Conservation (phyloP, 2,888 invertebrate species). For the Tupiocoris notatus region DNA sequence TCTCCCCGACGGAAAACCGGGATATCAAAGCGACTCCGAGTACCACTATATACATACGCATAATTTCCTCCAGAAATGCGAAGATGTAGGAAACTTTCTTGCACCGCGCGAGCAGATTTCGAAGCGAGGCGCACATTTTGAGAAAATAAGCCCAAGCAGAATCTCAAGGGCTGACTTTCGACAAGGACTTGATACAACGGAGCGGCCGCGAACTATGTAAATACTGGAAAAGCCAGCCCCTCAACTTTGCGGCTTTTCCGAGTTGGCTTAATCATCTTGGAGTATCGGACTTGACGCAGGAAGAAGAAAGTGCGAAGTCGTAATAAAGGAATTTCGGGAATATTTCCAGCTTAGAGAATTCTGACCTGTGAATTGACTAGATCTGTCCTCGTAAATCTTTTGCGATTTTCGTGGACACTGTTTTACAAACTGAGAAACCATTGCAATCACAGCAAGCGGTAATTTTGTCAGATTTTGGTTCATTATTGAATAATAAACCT, state of each 20-base stretch:
- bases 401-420: too few relatives aligned
- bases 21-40: not conserved
- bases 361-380: too few relatives aligned
- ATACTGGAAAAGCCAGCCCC: not conserved
- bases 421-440: too few relatives aligned
- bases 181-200: not conserved
- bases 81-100: not conserved
- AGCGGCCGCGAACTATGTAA: too few relatives aligned
- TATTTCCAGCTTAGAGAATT: too few relatives aligned
- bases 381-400: too few relatives aligned
- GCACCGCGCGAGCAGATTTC: not conserved
- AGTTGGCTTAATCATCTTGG: not conserved
- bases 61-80: not conserved
- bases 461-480: too few relatives aligned
- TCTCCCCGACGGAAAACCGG: not conserved
- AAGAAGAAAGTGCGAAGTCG: too few relatives aligned
- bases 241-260: not conserved
- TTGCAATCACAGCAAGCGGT: too few relatives aligned
- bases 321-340: too few relatives aligned
- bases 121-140: not conserved
- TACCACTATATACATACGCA: too few relatives aligned
- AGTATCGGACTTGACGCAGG: not conserved
- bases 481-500: too few relatives aligned
- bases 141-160: not conserved
- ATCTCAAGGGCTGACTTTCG: not conserved